Evolutionary conservation across 2,113 vertebrate genomes (phyloP).

Genomic region (Tachuris rubrigastra): DNA sequence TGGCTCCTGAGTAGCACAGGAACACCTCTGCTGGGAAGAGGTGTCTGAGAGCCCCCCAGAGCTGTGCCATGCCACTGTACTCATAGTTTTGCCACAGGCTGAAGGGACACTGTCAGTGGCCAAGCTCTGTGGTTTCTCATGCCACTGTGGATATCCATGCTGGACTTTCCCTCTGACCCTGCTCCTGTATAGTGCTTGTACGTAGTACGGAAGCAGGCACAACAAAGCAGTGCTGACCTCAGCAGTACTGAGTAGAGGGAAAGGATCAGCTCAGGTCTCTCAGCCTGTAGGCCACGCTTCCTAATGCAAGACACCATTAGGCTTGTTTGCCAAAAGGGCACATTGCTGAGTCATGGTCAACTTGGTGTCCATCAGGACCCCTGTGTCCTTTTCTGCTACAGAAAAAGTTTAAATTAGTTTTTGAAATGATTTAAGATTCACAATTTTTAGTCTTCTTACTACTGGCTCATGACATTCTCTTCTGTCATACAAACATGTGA

Average conservation of each 20-base stretch:
- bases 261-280: background rate
- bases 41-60: background rate
- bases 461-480: background rate
- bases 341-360: background rate
- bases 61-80: rapidly evolving
- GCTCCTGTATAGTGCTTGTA: rapidly evolving
- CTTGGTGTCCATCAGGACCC: background rate
- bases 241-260: rapidly evolving
- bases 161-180: background rate
- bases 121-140: rapidly evolving
- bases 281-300: rapidly evolving
- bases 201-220: too few species aligned
- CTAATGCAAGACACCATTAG: background rate
- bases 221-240: background rate
- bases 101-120: rapidly evolving
- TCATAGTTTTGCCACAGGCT: rapidly evolving
- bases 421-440: background rate
- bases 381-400: background rate
- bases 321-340: background rate
- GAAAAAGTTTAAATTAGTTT: background rate
- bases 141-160: rapidly evolving
- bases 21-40: background rate
- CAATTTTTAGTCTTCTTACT: background rate
- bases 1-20: rapidly evolving
- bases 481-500: background rate